A percentile compares a stretch with the other conserved stretches of the same genome.
These are phyloP conservation scores for Anastrepha obliqua DNA, from an alignment of 1,140 invertebrate species.

Conservation along the genomic window DNA sequence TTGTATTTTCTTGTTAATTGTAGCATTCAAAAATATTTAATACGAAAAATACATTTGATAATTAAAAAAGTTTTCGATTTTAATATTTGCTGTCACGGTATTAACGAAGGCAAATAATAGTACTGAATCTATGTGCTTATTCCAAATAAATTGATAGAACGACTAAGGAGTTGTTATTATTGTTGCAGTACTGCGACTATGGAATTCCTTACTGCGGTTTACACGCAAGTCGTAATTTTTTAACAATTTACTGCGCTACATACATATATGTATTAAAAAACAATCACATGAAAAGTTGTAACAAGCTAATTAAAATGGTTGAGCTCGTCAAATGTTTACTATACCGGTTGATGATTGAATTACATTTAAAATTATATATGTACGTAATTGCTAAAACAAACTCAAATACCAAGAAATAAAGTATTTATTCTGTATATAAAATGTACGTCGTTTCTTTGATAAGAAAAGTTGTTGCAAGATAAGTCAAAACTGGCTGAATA, in stretches of 20 bases:
- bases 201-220: not conserved
- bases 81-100: not conserved
- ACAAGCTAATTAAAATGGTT: not conserved
- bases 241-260: slow-evolving; percentile 6
- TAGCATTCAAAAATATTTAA: slow-evolving; percentile 20
- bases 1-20: slow-evolving; percentile 3
- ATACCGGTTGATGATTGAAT: slow-evolving; percentile 17
- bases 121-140: slow-evolving; percentile 6
- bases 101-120: slow-evolving; percentile 11
- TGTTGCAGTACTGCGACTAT: not conserved
- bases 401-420: not conserved
- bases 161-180: not conserved
- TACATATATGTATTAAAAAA: not conserved
- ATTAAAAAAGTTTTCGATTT: slow-evolving; percentile 19
- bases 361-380: slow-evolving; percentile 1
- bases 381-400: not conserved
- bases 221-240: not conserved
- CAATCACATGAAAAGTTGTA: not conserved
- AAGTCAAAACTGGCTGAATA: too few relatives aligned
- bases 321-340: not conserved
- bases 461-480: too few relatives aligned
- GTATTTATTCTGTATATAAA: slow-evolving; percentile 41
- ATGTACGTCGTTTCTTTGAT: not conserved
- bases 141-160: not conserved
- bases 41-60: slow-evolving; percentile 4